phyloP scores from a whole-genome alignment of 2,797 vertebrate species.

The Uromys caudimaculatus region DNA sequence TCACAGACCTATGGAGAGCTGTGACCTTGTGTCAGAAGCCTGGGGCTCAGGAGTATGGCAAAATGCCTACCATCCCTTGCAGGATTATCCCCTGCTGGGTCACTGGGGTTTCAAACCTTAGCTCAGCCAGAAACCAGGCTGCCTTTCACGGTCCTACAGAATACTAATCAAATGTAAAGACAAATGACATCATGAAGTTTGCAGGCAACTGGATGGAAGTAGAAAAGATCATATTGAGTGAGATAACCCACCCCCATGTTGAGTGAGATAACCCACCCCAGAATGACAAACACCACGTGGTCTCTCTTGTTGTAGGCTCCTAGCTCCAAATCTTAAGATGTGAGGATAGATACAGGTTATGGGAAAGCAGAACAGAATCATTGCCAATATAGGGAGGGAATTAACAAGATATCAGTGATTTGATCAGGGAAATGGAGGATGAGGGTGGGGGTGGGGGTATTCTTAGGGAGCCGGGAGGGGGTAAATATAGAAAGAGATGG shows the following conservation, averaged over 20 bases:
- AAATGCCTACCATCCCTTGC: too few species aligned
- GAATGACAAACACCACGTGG: background rate
- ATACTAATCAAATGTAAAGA: background rate
- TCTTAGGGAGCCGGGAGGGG: background rate
- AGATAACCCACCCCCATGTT: background rate
- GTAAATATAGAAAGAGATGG: background rate
- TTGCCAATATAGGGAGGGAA: background rate
- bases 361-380: background rate
- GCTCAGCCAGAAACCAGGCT: too few species aligned
- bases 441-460: background rate
- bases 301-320: background rate
- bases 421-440: background rate
- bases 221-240: background rate
- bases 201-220: background rate
- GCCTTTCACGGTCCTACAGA: too few species aligned
- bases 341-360: background rate
- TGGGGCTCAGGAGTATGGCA: too few species aligned
- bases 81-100: too few species aligned
- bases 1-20: too few species aligned
- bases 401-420: background rate
- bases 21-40: too few species aligned
- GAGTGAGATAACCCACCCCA: background rate
- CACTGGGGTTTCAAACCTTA: too few species aligned
- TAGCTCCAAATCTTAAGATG: background rate
- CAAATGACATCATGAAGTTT: background rate